These are phyloP conservation scores for Lepidochrysops patricia DNA, from an alignment of 2,888 invertebrate genomes.

Conservation along the genomic window DNA sequence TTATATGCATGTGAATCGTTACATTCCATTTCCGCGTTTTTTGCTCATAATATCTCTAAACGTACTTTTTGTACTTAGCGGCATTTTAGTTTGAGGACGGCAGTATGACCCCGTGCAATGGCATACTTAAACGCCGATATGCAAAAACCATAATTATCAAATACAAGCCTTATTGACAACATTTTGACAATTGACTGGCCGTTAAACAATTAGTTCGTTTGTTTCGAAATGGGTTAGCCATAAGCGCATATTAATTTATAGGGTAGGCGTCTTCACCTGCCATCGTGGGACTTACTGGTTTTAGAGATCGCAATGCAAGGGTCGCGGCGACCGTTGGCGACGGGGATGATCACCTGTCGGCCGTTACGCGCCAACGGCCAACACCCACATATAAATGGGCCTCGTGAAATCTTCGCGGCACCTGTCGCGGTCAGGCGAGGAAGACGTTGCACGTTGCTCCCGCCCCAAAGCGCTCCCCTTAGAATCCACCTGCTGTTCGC, in stretches of 20 bases:
- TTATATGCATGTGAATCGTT: too few relatives aligned
- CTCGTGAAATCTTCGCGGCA: conserved; percentile 66
- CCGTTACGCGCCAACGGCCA: conserved; percentile 73
- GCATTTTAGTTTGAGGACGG: too few relatives aligned
- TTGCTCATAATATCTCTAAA: too few relatives aligned
- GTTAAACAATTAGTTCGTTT: not conserved
- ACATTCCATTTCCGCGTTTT: too few relatives aligned
- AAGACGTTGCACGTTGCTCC: conserved; percentile 72
- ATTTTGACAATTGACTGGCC: too few relatives aligned
- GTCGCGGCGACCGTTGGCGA: conserved; percentile 61
- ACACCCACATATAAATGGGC: conserved; percentile 63
- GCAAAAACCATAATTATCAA: too few relatives aligned
- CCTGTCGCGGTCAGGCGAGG: conserved; percentile 72
- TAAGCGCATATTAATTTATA: conserved; percentile 39
- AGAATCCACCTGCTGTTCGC: conserved; percentile 66
- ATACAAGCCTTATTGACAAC: too few relatives aligned
- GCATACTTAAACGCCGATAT: too few relatives aligned
- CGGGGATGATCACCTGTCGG: conserved; percentile 69
- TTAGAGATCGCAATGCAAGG: conserved; percentile 51
- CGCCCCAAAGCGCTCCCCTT: conserved; percentile 32
- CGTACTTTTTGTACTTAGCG: too few relatives aligned
- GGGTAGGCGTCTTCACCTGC: conserved; percentile 61
- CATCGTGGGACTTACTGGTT: conserved; percentile 70
- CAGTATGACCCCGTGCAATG: too few relatives aligned
- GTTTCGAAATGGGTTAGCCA: conserved; percentile 23